Percentiles rank a stretch among this genome's conserved stretches.
These are phyloP conservation scores for Pocillopora meandrina DNA, from an alignment of 92 coral and sea anemone genomes.

Conservation along the genomic window DNA sequence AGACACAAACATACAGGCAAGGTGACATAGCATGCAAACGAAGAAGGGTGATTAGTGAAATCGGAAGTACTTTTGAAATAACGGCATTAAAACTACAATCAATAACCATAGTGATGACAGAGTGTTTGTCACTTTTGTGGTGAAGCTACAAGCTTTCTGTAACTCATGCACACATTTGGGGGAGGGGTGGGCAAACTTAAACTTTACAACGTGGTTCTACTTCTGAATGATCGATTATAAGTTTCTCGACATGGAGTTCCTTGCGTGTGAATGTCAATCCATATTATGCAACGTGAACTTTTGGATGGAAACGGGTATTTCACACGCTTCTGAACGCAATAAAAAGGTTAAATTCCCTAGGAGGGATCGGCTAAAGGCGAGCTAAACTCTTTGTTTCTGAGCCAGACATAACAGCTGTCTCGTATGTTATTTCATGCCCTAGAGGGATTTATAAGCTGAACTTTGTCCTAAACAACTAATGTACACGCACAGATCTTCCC, in stretches of 20 bases:
- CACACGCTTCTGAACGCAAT: too few species aligned
- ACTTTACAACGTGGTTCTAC: too few species aligned
- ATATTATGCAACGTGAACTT: too few species aligned
- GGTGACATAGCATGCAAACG: neutral
- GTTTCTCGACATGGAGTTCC: too few species aligned
- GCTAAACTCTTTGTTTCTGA: neutral
- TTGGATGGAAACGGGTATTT: too few species aligned
- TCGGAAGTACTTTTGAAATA: conserved; percentile 23
- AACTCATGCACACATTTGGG: neutral
- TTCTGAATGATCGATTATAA: too few species aligned
- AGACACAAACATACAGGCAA: conserved; percentile 13
- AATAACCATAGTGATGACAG: conserved; percentile 3
- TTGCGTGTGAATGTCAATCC: too few species aligned
- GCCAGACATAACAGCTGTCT: neutral
- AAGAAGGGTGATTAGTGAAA: neutral
- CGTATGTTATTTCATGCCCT: neutral
- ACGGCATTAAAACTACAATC: neutral
- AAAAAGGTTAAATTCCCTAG: too few species aligned
- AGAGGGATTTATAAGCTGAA: neutral
- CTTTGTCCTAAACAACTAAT: neutral
- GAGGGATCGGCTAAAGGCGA: too few species aligned
- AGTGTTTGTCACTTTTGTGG: neutral
- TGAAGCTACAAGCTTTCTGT: neutral
- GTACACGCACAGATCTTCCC: neutral
- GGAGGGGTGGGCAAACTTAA: too few species aligned